phyloP scores from a whole-genome alignment of 2,888 invertebrate genomes.

The Colletes collaris region DNA sequence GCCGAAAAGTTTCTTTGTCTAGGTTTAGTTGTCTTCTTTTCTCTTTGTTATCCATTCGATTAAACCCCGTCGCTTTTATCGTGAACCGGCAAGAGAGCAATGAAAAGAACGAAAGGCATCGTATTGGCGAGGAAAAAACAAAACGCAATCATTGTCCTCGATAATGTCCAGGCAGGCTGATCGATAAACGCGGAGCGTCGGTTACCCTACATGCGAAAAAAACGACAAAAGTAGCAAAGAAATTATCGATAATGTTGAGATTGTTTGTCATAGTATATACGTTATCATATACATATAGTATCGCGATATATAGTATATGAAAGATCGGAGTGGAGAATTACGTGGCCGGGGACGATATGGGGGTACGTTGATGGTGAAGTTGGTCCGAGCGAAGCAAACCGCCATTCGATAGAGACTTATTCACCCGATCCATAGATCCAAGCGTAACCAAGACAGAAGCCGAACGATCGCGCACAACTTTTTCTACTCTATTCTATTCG shows the following conservation, averaged over 20 bases:
- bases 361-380: constrained; percentile 34
- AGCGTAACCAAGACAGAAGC: neutral
- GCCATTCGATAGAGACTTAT: neutral
- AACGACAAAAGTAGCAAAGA: constrained; percentile 26
- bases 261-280: constrained; percentile 71
- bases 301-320: constrained; percentile 71
- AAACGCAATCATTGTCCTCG: constrained; percentile 2
- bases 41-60: too few relatives aligned
- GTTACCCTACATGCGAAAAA: constrained; percentile 33
- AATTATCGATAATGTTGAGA: constrained; percentile 71
- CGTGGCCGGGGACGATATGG: constrained; percentile 48
- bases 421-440: neutral
- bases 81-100: too few relatives aligned
- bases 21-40: too few relatives aligned
- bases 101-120: neutral
- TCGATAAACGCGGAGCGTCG: constrained; percentile 57
- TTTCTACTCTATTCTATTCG: constrained; percentile 20
- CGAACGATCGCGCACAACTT: neutral
- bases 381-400: neutral
- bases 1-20: too few relatives aligned
- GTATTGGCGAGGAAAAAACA: too few relatives aligned
- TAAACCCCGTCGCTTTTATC: too few relatives aligned
- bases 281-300: constrained; percentile 67
- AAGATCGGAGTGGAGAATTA: constrained; percentile 57
- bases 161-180: constrained; percentile 12